phyloP scores from a whole-genome alignment of 2,888 invertebrate species.

The Argyresthia goedartella region DNA sequence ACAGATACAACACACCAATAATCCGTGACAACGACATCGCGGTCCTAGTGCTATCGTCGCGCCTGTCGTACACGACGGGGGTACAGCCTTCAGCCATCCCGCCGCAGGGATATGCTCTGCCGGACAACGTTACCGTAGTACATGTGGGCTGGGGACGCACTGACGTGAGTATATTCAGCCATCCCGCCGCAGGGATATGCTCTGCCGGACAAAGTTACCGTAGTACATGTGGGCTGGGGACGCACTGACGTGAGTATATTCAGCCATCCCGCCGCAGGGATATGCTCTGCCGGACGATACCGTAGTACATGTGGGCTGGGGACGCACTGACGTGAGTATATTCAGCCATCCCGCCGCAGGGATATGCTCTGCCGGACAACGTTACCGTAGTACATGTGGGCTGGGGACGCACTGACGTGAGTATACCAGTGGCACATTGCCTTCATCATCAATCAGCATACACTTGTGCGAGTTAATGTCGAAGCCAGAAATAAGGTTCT shows the following conservation, averaged over 20 bases:
- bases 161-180: conserved; percentile 10
- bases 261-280: conserved; percentile 23
- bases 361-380: conserved; percentile 23
- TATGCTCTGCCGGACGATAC: conserved; percentile 23
- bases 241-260: conserved; percentile 17
- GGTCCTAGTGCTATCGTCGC: conserved; percentile 24
- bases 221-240: conserved; percentile 46
- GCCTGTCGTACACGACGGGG: conserved; percentile 15
- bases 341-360: conserved; percentile 25
- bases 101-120: conserved; percentile 18
- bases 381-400: conserved; percentile 30
- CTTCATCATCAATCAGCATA: too few species aligned
- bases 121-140: conserved; percentile 25
- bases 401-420: conserved; percentile 35
- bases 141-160: conserved; percentile 48
- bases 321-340: conserved; percentile 20
- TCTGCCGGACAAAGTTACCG: conserved; percentile 26
- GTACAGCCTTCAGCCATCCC: conserved; percentile 24
- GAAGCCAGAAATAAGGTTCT: too few species aligned
- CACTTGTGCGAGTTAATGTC: too few species aligned
- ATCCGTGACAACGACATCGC: conserved; percentile 33
- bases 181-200: conserved; percentile 23
- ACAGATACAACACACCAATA: conserved; percentile 24
- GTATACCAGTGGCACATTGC: too few species aligned
- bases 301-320: conserved; percentile 44